A percentile compares a stretch with the other conserved stretches of the same genome.
phyloP scores from a whole-genome alignment of 2,113 vertebrate species.

The Fukomys damarensis region DNA sequence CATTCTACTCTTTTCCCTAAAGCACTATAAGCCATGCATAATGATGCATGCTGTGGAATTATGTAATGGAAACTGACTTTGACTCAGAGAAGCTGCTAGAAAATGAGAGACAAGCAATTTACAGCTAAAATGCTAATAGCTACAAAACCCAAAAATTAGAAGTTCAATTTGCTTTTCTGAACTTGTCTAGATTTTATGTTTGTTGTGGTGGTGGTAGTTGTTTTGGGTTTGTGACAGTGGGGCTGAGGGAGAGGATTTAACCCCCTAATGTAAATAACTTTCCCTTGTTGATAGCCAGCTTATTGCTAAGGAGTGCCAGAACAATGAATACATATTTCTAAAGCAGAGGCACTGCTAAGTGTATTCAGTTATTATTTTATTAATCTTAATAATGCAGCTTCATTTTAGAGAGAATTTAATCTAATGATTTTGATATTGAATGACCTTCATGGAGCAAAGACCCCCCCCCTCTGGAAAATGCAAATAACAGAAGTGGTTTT shows the following conservation, averaged over 20 bases:
- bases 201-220: not conserved
- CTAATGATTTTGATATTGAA: conserved; percentile 81
- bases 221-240: not conserved
- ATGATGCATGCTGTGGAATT: conserved; percentile 49
- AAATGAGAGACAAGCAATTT: conserved; percentile 69
- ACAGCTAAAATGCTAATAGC: conserved; percentile 53
- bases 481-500: conserved; percentile 84
- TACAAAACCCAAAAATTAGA: not conserved
- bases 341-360: conserved; percentile 63
- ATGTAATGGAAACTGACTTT: conserved; percentile 30
- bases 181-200: conserved; percentile 48
- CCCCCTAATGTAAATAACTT: conserved; percentile 68
- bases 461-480: conserved; percentile 84
- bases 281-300: conserved; percentile 69
- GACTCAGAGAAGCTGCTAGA: conserved; percentile 13
- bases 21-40: conserved; percentile 24
- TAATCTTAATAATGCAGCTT: conserved; percentile 82
- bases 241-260: conserved; percentile 63
- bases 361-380: conserved; percentile 83
- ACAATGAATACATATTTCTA: conserved; percentile 73
- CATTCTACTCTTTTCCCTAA: not conserved
- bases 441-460: conserved; percentile 84
- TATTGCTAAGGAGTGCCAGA: conserved; percentile 68
- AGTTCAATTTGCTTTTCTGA: not conserved
- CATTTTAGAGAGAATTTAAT: conserved; percentile 84